Percentiles rank a stretch among this genome's conserved stretches.
These are phyloP conservation scores for Galerucella calmariensis DNA, from an alignment of 2,888 invertebrate species.

Conservation along the genomic window DNA sequence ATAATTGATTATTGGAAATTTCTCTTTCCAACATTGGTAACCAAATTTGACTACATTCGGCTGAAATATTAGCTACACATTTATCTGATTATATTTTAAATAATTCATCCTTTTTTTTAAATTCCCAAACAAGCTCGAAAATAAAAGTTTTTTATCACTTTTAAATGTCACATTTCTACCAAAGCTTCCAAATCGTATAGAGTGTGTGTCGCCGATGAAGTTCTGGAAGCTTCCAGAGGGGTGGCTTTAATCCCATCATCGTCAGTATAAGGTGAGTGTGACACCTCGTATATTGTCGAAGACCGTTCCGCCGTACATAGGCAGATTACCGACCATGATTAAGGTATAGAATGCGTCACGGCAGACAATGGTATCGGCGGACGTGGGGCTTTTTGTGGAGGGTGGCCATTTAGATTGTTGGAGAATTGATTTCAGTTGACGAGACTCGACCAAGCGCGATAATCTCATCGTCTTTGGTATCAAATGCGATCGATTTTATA, in stretches of 20 bases:
- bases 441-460: slow-evolving; percentile 32
- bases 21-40: no score
- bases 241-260: slow-evolving; percentile 59
- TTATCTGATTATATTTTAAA: no score
- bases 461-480: slow-evolving; percentile 34
- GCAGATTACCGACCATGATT: slow-evolving; percentile 59
- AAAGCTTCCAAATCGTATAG: slow-evolving; percentile 3
- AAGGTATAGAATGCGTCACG: slow-evolving; percentile 55
- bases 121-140: no score
- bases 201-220: slow-evolving; percentile 27
- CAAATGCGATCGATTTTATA: slow-evolving; percentile 30
- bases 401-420: slow-evolving; percentile 54
- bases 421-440: slow-evolving; percentile 51
- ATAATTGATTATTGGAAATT: no score
- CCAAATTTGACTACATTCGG: no score
- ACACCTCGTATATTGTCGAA: slow-evolving; percentile 59
- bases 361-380: slow-evolving; percentile 49
- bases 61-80: no score
- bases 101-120: no score
- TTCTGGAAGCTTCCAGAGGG: slow-evolving; percentile 31
- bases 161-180: no score
- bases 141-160: no score
- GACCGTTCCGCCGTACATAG: slow-evolving; percentile 58
- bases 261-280: slow-evolving; percentile 53
- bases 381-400: slow-evolving; percentile 51